Evolutionary conservation across 2,797 vertebrate species (phyloP).

Genomic region (Acridotheres tristis): DNA sequence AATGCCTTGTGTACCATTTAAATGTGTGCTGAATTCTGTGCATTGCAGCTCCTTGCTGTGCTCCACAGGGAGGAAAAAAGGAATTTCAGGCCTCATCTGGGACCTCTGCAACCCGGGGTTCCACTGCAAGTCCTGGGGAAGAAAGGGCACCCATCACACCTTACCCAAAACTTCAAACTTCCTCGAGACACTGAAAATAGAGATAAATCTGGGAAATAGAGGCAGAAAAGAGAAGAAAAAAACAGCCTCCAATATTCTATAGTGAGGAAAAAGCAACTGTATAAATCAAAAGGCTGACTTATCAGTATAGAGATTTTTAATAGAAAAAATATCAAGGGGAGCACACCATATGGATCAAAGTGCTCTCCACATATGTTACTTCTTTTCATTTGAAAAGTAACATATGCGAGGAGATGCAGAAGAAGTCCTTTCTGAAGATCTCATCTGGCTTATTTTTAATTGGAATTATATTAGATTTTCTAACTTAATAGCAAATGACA

Average conservation of each 20-base stretch:
- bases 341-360: conserved; percentile 53
- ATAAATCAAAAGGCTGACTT: conserved; percentile 58
- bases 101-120: neutral
- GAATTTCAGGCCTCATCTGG: neutral
- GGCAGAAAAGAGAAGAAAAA: conserved; percentile 13
- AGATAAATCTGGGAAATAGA: neutral
- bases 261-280: neutral
- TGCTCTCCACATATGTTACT: conserved; percentile 51
- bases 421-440: conserved; percentile 40
- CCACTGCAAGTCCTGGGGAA: neutral
- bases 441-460: conserved; percentile 63
- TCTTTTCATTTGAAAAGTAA: conserved; percentile 52
- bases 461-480: conserved; percentile 42
- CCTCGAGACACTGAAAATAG: neutral
- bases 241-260: neutral
- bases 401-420: conserved; percentile 44
- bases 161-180: neutral
- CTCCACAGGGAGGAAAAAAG: neutral
- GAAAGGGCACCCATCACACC: neutral
- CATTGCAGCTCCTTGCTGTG: neutral
- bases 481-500: neutral
- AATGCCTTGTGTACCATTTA: neutral
- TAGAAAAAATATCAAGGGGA: conserved; percentile 55
- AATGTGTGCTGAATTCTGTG: neutral
- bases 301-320: conserved; percentile 37